Evolutionary conservation across 2,797 vertebrate genomes (phyloP).

Genomic region (Amblyopsis hoosieri): DNA sequence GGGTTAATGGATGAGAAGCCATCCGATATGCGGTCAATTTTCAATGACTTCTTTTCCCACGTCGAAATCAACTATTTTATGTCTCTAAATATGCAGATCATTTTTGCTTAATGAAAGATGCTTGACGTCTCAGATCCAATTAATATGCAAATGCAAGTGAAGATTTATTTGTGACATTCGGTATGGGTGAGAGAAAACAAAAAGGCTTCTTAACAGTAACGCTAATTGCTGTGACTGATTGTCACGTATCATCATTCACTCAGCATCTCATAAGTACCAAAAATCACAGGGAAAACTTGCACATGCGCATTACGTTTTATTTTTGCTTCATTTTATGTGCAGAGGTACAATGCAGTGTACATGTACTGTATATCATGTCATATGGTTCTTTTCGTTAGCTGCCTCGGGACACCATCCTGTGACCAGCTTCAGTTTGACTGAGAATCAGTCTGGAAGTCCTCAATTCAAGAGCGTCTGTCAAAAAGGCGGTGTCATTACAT

Average conservation of each 20-base stretch:
- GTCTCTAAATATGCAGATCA: conserved; percentile 99
- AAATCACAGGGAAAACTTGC: conserved; percentile 79
- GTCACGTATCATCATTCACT: conserved; percentile 99
- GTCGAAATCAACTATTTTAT: conserved; percentile 99
- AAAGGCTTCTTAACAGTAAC: conserved; percentile 99
- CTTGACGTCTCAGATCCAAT: conserved; percentile 99
- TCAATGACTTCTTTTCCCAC: conserved; percentile 97
- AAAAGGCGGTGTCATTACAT: too few species aligned
- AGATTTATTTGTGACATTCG: conserved; percentile 99
- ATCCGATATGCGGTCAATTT: conserved; percentile 88
- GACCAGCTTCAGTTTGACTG: too few species aligned
- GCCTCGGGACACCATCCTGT: too few species aligned
- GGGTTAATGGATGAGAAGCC: conserved; percentile 78
- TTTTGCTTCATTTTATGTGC: conserved; percentile 63
- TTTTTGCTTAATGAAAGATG: conserved; percentile 99
- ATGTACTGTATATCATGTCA: conserved; percentile 10
- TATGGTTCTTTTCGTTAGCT: too few species aligned
- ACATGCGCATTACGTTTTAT: conserved; percentile 59
- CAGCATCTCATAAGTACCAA: conserved; percentile 94
- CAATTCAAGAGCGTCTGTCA: too few species aligned
- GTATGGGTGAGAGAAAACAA: conserved; percentile 99
- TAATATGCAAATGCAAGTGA: conserved; percentile 99
- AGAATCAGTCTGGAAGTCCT: too few species aligned
- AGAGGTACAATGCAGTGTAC: conserved; percentile 50
- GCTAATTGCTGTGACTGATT: conserved; percentile 99